A percentile compares a stretch with the other conserved stretches of the same genome.
These are phyloP conservation scores for Schizopygopsis malacanthus DNA, from an alignment of 2,797 vertebrate genomes.

Conservation along the genomic window DNA sequence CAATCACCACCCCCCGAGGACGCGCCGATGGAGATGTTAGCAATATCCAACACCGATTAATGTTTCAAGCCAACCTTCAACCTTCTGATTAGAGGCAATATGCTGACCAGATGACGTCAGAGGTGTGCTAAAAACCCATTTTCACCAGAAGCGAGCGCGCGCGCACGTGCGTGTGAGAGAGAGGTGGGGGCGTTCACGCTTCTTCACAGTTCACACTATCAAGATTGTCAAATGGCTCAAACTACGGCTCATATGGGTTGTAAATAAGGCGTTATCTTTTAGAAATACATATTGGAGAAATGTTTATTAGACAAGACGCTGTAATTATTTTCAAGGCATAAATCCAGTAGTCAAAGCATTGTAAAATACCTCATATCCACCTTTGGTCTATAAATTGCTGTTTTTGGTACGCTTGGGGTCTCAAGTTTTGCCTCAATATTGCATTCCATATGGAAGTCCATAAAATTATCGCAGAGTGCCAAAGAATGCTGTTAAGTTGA, in stretches of 20 bases:
- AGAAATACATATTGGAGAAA: neutral
- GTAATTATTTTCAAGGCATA: neutral
- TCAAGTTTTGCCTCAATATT: neutral
- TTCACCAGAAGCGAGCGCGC: slow-evolving; percentile 54
- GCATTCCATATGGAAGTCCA: neutral
- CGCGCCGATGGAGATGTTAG: slow-evolving; percentile 55
- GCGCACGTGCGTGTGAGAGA: neutral
- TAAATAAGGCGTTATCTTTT: neutral
- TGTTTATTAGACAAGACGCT: neutral
- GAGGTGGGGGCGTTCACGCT: slow-evolving; percentile 16
- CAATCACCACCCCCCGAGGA: slow-evolving; percentile 29
- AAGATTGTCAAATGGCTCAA: neutral
- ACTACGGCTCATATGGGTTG: neutral
- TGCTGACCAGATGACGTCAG: slow-evolving; percentile 66
- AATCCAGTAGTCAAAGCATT: neutral
- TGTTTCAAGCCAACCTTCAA: slow-evolving; percentile 40
- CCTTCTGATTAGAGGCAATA: slow-evolving; percentile 41
- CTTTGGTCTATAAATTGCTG: neutral
- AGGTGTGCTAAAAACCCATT: slow-evolving; percentile 74
- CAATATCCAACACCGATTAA: slow-evolving; percentile 35
- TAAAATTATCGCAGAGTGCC: neutral
- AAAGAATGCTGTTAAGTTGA: neutral
- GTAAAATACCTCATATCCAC: neutral
- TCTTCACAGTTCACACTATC: slow-evolving; percentile 5
- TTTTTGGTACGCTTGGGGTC: neutral